Conservation (phyloP, 2,888 invertebrate genomes). For the Eristalis arbustorum region DNA sequence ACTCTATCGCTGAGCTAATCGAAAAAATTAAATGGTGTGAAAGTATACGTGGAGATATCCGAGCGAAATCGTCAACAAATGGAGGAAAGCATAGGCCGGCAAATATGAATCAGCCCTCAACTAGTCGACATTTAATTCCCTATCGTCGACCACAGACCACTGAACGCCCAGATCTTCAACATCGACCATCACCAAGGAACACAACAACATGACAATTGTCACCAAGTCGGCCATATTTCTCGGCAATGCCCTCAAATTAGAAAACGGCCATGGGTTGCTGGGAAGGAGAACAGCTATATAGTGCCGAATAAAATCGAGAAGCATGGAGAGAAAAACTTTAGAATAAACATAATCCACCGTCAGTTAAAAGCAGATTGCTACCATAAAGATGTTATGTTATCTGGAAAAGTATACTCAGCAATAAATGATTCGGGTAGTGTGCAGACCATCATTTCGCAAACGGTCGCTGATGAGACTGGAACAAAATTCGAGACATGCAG, state of each 20-base stretch:
- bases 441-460: too few relatives aligned
- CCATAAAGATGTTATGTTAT: background rate
- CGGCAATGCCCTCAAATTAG: constrained; percentile 3
- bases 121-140: background rate
- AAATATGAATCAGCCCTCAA: background rate
- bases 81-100: background rate
- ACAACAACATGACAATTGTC: constrained; percentile 7
- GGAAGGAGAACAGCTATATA: background rate
- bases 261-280: background rate
- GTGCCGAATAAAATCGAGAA: background rate
- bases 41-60: background rate
- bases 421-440: constrained; percentile 19
- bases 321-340: background rate
- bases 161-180: background rate
- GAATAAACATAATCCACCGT: background rate
- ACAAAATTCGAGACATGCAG: too few relatives aligned
- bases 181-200: background rate
- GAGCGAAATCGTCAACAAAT: background rate
- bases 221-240: constrained; percentile 9
- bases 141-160: background rate
- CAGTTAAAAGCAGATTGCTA: background rate
- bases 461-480: too few relatives aligned
- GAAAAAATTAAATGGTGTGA: constrained; percentile 26
- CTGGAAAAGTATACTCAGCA: background rate
- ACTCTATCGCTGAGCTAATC: background rate